Percentiles rank a stretch among this genome's conserved stretches.
These are phyloP conservation scores for Tuta absoluta DNA, from an alignment of 2,888 invertebrate genomes.

Conservation along the genomic window DNA sequence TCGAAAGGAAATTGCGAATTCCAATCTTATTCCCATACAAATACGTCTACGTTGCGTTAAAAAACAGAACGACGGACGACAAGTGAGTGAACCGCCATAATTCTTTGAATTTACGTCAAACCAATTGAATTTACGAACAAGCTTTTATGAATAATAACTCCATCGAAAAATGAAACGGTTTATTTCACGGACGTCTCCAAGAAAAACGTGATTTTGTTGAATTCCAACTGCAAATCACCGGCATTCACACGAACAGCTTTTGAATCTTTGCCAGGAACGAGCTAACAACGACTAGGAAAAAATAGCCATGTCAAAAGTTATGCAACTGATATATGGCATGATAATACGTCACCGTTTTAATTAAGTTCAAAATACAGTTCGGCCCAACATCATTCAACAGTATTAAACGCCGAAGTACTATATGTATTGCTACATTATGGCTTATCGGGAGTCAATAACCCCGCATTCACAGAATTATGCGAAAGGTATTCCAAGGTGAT, in stretches of 20 bases:
- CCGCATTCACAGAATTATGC: constrained; percentile 55
- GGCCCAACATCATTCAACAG: neutral
- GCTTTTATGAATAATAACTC: constrained; percentile 5
- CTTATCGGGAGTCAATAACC: constrained; percentile 66
- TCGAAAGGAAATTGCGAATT: no score
- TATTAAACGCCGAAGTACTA: neutral
- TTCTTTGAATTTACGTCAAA: neutral
- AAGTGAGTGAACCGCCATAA: neutral
- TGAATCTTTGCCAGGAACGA: constrained; percentile 67
- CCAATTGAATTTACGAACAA: neutral
- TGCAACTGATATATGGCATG: constrained; percentile 36
- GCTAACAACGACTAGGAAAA: constrained; percentile 71
- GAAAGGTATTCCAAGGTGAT: constrained; percentile 69
- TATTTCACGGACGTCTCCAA: constrained; percentile 11
- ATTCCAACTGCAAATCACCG: constrained; percentile 25
- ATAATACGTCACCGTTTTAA: constrained; percentile 31
- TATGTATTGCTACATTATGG: constrained; percentile 35
- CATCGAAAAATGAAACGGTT: neutral
- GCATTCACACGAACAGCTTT: constrained; percentile 43
- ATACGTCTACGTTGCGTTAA: no score
- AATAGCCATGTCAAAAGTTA: constrained; percentile 73
- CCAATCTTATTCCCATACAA: no score
- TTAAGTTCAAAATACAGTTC: constrained; percentile 20
- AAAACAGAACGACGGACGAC: no score
- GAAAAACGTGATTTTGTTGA: constrained; percentile 25